phyloP scores from a whole-genome alignment of 2,113 vertebrate species.

The Psettodes erumei region DNA sequence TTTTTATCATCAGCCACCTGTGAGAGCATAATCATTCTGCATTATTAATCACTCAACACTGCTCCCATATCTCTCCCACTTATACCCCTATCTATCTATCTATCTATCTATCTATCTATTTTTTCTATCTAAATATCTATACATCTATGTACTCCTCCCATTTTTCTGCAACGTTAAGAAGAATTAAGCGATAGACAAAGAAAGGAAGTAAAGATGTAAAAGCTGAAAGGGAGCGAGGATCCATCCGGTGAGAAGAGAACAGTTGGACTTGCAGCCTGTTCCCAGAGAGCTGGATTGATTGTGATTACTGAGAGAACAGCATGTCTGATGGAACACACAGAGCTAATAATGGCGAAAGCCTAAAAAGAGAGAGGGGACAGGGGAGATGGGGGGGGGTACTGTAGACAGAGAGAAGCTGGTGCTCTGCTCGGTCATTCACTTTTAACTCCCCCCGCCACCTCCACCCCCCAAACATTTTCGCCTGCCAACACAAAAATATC shows the following conservation, averaged over 20 bases:
- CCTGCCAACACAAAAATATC: not conserved
- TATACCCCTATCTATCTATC: conserved; percentile 10
- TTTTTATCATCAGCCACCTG: conserved; percentile 77
- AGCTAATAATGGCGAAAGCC: conserved; percentile 56
- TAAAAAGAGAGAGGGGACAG: conserved; percentile 20
- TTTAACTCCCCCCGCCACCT: conserved; percentile 1
- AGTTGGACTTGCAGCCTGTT: conserved; percentile 44
- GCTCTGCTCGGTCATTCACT: conserved; percentile 21
- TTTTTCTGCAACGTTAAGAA: too few relatives aligned
- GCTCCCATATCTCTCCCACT: conserved; percentile 24
- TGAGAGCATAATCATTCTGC: conserved; percentile 72
- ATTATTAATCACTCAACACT: conserved; percentile 72
- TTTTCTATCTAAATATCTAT: conserved; percentile 15
- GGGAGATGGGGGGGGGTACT: not conserved
- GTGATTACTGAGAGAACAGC: conserved; percentile 69
- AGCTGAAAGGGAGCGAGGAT: conserved; percentile 2
- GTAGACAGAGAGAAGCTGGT: not conserved
- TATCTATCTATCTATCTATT: conserved; percentile 17
- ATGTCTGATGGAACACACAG: conserved; percentile 57
- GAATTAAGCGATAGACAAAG: too few relatives aligned
- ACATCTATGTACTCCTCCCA: conserved; percentile 24
- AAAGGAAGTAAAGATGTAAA: conserved; percentile 4
- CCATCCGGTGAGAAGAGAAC: conserved; percentile 33
- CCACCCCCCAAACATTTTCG: not conserved
- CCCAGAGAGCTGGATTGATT: conserved; percentile 62